Base-by-base conservation (phyloP, 2,113 vertebrate genomes). In the Myocastor coypus region DNA sequence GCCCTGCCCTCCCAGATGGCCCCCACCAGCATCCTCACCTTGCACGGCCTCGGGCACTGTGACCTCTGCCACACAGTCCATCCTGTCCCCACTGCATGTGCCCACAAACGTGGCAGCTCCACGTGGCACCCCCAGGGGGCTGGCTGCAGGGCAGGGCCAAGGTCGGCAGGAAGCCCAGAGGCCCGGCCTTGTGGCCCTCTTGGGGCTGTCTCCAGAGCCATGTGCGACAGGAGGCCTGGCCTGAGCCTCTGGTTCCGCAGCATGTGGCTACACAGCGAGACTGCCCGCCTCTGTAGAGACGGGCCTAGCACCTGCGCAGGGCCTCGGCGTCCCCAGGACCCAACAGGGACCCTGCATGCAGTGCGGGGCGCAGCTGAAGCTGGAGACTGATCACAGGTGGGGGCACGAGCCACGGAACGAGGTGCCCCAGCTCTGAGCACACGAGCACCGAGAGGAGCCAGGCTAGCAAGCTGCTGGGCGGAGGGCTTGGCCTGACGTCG, bases 21-120 rank as follows among this genome's bases (percentile, higher is more conserved):
- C 0, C 46, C 32, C 9, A 0, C 34, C 28, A n/a, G 64, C 30
- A 34, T 82, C 57, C 19, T 98, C 95, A 99, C 99, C 98, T 98
- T 98, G 98, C 87, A 97, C 84, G 52, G 96, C 93, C 68, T 97
- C 95, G 46, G 98, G 97, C 52, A 97, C 55, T 0, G 96, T 87
- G 61, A 97, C 94, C 63, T 97, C 98, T 0, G 98, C 64, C 16
- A 98, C 98, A 95, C 99, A 99, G 96, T 98, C 98, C 17, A 99
- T 97, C 82, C 98, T 98, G 91, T 99, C 99, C 63, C 97, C 34
- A 5, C 98, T 98, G 95, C 99, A 99, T 0, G 99, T 99, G 61
- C 98, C 98, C 87, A 99, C 69, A 95, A 99, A 99, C 5, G 98
- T 97, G 90, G 99, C 97, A 24, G 98, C 75, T 5, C 98, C 98